Evolutionary conservation across 2,797 vertebrate species (phyloP), one percentile per base, ranked within the genome.

Genomic region (Aotus griseimembra): DNA sequence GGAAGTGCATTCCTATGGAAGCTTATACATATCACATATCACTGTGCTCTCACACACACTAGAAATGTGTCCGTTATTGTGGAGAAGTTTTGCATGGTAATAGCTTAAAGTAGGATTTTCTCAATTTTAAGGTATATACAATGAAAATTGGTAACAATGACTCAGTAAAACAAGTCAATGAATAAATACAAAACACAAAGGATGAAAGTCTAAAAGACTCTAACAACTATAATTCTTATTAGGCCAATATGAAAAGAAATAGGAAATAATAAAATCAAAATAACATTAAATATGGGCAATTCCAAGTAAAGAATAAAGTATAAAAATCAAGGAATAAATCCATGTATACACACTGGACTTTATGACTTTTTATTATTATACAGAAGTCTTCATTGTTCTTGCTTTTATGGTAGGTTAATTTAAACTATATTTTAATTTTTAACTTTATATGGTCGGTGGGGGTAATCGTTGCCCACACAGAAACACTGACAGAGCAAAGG

Each of bases 251-350:
- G 36, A 80, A 94, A 76, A 83, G 17, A 93, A 76, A 86, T 14
- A 55, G 17, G 46, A 92, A 76, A 57, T 33, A 73, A 86, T 84
- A 58, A 95, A 88, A 48, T 77, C 72, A 55, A 90, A 97, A 73
- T 55, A 72, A 1, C 36, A 30, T 41, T 82, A 14, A 36, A 57
- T 61, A 7, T 81, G 72, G 20, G 28, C 46, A 50, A 77, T 52
- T 81, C 15, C 30, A 46, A 75, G 10, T 67, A 58, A 73, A 93
- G 91, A 77, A 55, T n/a, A 36, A 85, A 82, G 28, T 81, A 30
- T 92, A 55, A 94, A 85, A 19, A 83, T 70, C 14, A 12, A 55
- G 24, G n/a, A n/a, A 50, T 36, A 86, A 88, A 76, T 50, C 14
- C 44, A 20, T 33, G 8, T 30, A 12, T 39, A 9, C 80, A 82